Conservation (phyloP, 2,888 invertebrate species). For the Hypolimnas misippus region DNA sequence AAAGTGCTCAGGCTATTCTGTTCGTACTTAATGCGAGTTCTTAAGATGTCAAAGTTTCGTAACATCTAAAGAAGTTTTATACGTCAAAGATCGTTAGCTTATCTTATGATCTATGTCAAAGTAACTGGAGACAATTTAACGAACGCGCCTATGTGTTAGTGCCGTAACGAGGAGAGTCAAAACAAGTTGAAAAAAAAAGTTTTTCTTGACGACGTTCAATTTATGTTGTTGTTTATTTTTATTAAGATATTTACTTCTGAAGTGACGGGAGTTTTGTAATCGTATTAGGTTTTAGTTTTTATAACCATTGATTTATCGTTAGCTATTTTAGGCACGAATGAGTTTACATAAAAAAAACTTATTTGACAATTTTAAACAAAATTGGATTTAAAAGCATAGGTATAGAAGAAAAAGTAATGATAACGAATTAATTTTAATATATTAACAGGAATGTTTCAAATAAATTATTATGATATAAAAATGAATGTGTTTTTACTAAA, state of each 20-base stretch:
- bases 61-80: not conserved
- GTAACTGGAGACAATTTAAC: not conserved
- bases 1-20: not conserved
- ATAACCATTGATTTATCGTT: too few species aligned
- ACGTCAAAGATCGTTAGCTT: slow-evolving; percentile 8
- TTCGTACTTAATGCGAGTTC: not conserved
- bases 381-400: too few species aligned
- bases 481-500: not conserved
- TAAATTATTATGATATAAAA: not conserved
- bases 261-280: not conserved
- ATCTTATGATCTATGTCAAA: not conserved
- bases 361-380: too few species aligned
- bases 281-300: too few species aligned
- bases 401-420: too few species aligned
- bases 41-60: not conserved
- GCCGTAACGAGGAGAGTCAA: slow-evolving; percentile 1
- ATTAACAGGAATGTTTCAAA: too few species aligned
- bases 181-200: slow-evolving; percentile 8
- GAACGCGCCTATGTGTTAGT: not conserved
- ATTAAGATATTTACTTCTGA: not conserved
- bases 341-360: too few species aligned
- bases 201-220: slow-evolving; percentile 9
- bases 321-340: too few species aligned
- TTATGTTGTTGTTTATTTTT: slow-evolving; percentile 12
- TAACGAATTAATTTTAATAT: too few species aligned